Evolutionary conservation across 2,797 vertebrate species (phyloP).

Genomic region (Masticophis lateralis): DNA sequence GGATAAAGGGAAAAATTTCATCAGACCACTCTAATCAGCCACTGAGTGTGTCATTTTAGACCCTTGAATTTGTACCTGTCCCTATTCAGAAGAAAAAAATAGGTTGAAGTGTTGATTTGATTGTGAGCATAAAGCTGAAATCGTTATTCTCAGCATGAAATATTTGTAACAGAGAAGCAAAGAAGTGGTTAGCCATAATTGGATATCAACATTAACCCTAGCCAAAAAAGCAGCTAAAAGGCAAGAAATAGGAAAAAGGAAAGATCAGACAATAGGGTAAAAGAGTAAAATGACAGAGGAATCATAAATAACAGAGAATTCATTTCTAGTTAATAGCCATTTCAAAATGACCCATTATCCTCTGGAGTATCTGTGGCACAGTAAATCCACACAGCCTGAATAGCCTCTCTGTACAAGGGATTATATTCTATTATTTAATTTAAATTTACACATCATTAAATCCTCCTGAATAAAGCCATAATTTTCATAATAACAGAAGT

Average conservation of each 20-base stretch:
- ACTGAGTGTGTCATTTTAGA: background rate
- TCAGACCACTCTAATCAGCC: background rate
- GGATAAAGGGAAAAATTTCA: background rate
- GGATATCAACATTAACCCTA: background rate
- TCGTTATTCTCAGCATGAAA: constrained; percentile 11
- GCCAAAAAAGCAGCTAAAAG: constrained; percentile 17
- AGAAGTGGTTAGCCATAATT: constrained; percentile 10
- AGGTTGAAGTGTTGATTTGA: background rate
- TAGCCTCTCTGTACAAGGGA: background rate
- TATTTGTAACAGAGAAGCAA: constrained; percentile 11
- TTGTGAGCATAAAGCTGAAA: background rate
- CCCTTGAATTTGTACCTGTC: background rate
- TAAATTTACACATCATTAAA: constrained; percentile 26
- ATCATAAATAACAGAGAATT: constrained; percentile 22
- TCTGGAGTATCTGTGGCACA: constrained; percentile 1
- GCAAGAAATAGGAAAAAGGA: background rate
- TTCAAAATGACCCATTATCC: constrained; percentile 32
- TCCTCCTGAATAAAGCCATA: constrained; percentile 15
- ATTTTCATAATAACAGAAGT: constrained; percentile 6
- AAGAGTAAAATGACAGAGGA: constrained; percentile 12
- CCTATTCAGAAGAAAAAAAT: background rate
- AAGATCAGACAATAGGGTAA: constrained; percentile 6
- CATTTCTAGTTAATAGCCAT: constrained; percentile 20
- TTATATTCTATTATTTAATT: constrained; percentile 29
- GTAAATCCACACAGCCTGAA: constrained; percentile 5